These are phyloP conservation scores for Galerucella pusilla DNA, from an alignment of 2,888 invertebrate genomes.

Conservation along the genomic window DNA sequence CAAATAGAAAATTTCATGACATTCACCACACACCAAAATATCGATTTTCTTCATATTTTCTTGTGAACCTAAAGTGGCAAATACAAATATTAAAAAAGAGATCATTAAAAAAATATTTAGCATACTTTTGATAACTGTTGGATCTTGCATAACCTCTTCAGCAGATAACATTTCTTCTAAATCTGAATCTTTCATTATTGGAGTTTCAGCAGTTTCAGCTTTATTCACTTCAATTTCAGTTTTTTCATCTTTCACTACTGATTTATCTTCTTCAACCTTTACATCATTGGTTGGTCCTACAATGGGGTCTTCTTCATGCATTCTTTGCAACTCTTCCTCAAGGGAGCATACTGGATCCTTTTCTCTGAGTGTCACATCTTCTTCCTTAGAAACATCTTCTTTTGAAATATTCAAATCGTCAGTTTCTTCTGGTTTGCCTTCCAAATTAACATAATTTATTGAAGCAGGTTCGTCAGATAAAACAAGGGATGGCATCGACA, in stretches of 20 bases:
- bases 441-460: not conserved
- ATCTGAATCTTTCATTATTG: slow-evolving; percentile 43
- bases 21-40: slow-evolving; percentile 86
- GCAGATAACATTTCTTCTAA: slow-evolving; percentile 45
- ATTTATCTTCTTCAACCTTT: slow-evolving; percentile 14
- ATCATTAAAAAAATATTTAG: slow-evolving; percentile 1
- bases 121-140: slow-evolving; percentile 54
- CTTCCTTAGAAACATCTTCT: slow-evolving; percentile 14
- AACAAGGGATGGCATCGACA: slow-evolving; percentile 11
- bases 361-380: slow-evolving; percentile 17
- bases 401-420: slow-evolving; percentile 6
- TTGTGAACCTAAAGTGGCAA: slow-evolving; percentile 74
- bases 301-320: slow-evolving; percentile 40
- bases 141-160: slow-evolving; percentile 51
- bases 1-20: slow-evolving; percentile 83
- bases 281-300: not conserved
- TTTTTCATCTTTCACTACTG: slow-evolving; percentile 6
- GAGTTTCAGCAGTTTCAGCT: slow-evolving; percentile 14
- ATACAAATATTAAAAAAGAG: not conserved
- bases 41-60: slow-evolving; percentile 81
- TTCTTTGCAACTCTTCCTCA: slow-evolving; percentile 43
- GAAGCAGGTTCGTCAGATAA: slow-evolving; percentile 2
- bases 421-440: slow-evolving; percentile 13
- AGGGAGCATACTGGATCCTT: slow-evolving; percentile 37
- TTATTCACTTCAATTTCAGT: slow-evolving; percentile 11